Percentiles rank a stretch among this genome's conserved stretches.
These are phyloP conservation scores for Heliconius eleuchia DNA, from an alignment of 1,140 invertebrate genomes.

Conservation along the genomic window DNA sequence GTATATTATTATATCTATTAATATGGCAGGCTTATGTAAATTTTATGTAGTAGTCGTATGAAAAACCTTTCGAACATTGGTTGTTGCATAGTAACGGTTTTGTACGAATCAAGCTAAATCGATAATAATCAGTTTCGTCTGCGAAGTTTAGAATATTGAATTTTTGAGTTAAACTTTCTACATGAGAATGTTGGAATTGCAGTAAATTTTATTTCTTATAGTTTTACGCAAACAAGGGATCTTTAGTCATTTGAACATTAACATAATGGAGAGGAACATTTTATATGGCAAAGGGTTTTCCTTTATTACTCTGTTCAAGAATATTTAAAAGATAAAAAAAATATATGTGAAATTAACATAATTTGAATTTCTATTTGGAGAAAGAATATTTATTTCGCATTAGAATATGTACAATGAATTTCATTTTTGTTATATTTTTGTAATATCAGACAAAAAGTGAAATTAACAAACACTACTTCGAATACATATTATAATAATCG, in stretches of 20 bases:
- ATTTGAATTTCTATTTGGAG: too few species aligned
- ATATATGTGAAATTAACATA: too few species aligned
- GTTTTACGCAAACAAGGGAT: neutral
- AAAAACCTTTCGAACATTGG: neutral
- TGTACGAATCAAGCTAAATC: constrained; percentile 3
- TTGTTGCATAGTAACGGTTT: neutral
- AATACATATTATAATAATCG: too few species aligned
- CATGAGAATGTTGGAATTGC: neutral
- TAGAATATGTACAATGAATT: too few species aligned
- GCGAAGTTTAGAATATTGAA: neutral
- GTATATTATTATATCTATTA: neutral
- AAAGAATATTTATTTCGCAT: too few species aligned
- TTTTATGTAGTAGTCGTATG: neutral
- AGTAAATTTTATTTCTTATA: neutral
- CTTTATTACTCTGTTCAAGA: too few species aligned
- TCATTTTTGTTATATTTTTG: too few species aligned
- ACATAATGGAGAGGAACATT: too few species aligned
- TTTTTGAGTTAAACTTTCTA: neutral
- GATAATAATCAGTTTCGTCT: constrained; percentile 3
- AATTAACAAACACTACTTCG: too few species aligned
- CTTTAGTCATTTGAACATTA: neutral
- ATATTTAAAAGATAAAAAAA: too few species aligned
- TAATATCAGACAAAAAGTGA: too few species aligned
- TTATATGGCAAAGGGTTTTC: too few species aligned
- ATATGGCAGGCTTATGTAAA: neutral